These are phyloP conservation scores for Oncopodura yosiiana DNA, from an alignment of 1,140 invertebrate species.

Conservation along the genomic window DNA sequence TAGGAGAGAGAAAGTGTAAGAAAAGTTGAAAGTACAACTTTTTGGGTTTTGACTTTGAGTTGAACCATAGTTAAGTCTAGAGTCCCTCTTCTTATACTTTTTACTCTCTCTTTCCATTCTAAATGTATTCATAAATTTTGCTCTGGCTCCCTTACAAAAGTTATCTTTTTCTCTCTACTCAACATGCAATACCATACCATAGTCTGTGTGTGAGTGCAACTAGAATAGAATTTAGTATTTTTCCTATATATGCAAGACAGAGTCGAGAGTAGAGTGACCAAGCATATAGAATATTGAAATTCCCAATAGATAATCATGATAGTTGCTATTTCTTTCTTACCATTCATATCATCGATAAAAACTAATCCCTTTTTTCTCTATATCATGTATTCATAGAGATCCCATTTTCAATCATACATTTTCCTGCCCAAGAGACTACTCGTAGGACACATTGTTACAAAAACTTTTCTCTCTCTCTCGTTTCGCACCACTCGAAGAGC, in stretches of 20 bases:
- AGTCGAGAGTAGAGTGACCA: slow-evolving; percentile 22
- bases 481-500: neutral
- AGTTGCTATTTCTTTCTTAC: neutral
- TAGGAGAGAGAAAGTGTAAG: neutral
- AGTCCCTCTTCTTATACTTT: neutral
- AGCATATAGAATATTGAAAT: slow-evolving; percentile 32
- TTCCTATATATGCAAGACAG: no score
- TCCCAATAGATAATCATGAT: slow-evolving; percentile 29
- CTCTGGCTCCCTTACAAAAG: no score
- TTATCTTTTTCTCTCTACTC: no score
- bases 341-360: neutral
- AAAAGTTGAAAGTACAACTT: neutral
- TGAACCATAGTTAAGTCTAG: no score
- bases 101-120: slow-evolving; percentile 13
- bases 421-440: slow-evolving; percentile 25
- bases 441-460: slow-evolving; percentile 16
- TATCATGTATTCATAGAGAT: slow-evolving; percentile 20
- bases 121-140: slow-evolving; percentile 31
- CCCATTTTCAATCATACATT: slow-evolving; percentile 30
- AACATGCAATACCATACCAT: no score
- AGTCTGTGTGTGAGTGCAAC: no score
- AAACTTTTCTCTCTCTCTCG: slow-evolving; percentile 16
- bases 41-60: neutral
- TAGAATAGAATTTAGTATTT: no score
- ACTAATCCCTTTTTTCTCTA: neutral